These are phyloP conservation scores for Neogobius melanostomus DNA, from an alignment of 2,113 vertebrate species.

Conservation along the genomic window DNA sequence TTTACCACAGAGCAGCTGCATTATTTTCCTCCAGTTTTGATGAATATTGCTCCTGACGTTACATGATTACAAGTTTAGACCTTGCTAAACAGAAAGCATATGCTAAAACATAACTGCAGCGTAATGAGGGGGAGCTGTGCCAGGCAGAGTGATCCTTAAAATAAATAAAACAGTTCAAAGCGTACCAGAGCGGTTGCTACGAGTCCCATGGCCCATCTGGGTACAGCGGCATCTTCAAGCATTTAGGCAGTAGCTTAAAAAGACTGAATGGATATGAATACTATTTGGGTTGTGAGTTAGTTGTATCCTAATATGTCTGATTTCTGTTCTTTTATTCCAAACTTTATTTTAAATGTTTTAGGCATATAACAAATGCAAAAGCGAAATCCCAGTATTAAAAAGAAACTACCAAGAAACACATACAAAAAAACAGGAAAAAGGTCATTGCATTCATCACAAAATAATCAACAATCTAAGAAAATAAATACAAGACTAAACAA, in stretches of 20 bases:
- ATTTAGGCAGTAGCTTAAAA: constrained; percentile 36
- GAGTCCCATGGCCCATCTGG: constrained; percentile 49
- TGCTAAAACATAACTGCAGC: constrained; percentile 13
- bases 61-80: background rate
- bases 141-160: constrained; percentile 33
- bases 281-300: constrained; percentile 9
- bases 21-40: background rate
- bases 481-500: too few relatives aligned
- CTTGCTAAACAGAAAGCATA: background rate
- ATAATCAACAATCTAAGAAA: too few relatives aligned
- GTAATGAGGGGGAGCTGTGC: constrained; percentile 4
- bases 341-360: too few relatives aligned
- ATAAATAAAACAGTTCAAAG: constrained; percentile 26
- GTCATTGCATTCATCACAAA: too few relatives aligned
- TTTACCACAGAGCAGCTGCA: background rate
- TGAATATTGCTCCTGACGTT: background rate
- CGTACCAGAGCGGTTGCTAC: constrained; percentile 44
- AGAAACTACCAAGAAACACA: too few relatives aligned
- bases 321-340: too few relatives aligned
- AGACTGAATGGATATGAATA: background rate
- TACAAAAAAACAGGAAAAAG: too few relatives aligned
- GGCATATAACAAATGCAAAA: too few relatives aligned
- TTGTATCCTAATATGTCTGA: too few relatives aligned
- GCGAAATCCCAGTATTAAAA: too few relatives aligned
- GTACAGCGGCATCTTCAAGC: constrained; percentile 32